Evolutionary conservation across 1,140 invertebrate genomes (phyloP), one percentile per base, ranked within the genome.

Genomic region (Euwallacea fornicatus): DNA sequence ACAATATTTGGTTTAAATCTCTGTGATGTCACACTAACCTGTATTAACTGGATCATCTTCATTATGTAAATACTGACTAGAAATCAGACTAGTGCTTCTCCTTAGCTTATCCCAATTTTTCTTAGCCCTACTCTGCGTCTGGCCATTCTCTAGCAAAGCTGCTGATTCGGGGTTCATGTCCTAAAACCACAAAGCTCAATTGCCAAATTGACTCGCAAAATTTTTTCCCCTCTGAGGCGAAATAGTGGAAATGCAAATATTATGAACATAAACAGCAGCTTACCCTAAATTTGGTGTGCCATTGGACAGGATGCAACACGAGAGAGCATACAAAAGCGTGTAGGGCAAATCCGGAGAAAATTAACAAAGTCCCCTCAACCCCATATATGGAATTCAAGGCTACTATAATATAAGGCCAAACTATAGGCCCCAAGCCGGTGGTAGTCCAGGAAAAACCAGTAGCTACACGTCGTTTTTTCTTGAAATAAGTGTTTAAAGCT

Each of bases 21-120:
- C 21, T 33, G 1, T 33, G 54, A 11, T 2, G 7, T 56, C 54
- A 7, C 8, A 13, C 54, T 16, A 7, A 73, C 72, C 72, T 6
- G 68, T 66, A 58, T 74, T 64, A 41, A 74, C 41, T 13, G 83
- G 83, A 74, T 89, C 85, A 75, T 89, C 87, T 73, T 88, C 86
- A 76, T 89, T 88, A 74, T 86, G 87, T 33, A 89, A 81, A 78
- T 89, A 89, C 76, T 89, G 88, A 78, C 88, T 89, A 66, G 86
- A 86, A 76, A 88, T 85, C 42, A 86, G 15, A 61, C 73, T 77
- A 42, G 58, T 13, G 42, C 66, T 72, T 21, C 54, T 67, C 7
- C 59, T 33, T 66, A 76, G 43, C 67, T 73, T 73, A 2, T 42
- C 50, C 61, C 66, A 69, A 15, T 60, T 42, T 10, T 10, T 53